Evolutionary conservation across 1,140 invertebrate species (phyloP), one percentile per base, ranked within the genome.

Genomic region (Philotrypesis tridentata): DNA sequence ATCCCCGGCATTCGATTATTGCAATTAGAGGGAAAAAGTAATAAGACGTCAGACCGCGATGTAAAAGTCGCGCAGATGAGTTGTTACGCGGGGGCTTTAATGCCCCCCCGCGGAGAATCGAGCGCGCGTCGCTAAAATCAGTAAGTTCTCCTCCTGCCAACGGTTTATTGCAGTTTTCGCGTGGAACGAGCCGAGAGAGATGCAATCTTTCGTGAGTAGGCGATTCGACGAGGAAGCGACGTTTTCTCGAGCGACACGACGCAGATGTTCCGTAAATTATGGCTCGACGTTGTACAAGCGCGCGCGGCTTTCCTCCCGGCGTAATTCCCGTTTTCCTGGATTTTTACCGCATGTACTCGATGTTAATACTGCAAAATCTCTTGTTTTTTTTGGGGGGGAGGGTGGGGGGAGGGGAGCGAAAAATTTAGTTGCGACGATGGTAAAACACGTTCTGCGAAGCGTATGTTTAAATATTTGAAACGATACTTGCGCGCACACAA

Each of bases 101-200:
- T 23, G 70, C 7, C 70, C n/a, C n/a, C n/a, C 33, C 9, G 4
- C 21, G 37, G 70, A 72, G 37, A 43, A 14, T 70, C n/a, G n/a
- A n/a, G n/a, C n/a, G n/a, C n/a, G 23, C 70, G 70, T 72, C n/a
- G 48, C 72, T 73, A 33, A 74, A 60, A 74, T 60, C 72, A 60
- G 43, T 74, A 60, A 74, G 72, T 17, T 60, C 48, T 60, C 71
- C 12, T 14, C 14, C 48, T 7, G 48, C 48, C 48, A 4, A 55
- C 21, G 48, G 48, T 55, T 55, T 55, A 55, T 55, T 55, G 21
- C 48, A 55, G 48, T n/a, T 55, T n/a, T 55, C 21, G 17, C 48
- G 48, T 48, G 14, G 43, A 48, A 17, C 17, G 17, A 48, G 17
- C 17, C 37, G 8, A 17, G 40, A 55, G 33, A 55, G 48, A 55